Conservation (phyloP, 35 echinoderm and acorn worm species). For the Anneissia japonica region DNA sequence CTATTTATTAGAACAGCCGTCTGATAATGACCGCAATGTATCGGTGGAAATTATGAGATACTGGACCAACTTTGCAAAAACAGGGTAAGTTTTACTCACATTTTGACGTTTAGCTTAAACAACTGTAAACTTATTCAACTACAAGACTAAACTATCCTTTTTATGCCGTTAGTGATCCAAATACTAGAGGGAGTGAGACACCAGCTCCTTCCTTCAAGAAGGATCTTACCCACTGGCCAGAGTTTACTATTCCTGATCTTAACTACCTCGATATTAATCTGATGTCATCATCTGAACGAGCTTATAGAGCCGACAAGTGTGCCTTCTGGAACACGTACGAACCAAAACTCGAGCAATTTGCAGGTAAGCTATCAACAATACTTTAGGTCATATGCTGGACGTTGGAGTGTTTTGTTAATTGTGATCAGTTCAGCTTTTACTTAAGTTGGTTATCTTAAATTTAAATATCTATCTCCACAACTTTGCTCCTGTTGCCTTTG, state of each 20-base stretch:
- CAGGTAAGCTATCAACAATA: conserved; percentile 1
- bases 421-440: too few relatives aligned
- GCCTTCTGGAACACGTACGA: neutral
- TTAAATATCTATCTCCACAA: too few relatives aligned
- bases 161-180: neutral
- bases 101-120: too few relatives aligned
- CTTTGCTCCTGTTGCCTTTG: too few relatives aligned
- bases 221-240: neutral
- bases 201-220: neutral
- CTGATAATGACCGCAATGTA: conserved; percentile 10
- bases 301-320: neutral
- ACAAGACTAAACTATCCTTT: too few relatives aligned
- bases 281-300: neutral
- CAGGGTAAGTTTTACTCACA: conserved; percentile 22
- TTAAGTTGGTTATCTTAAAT: too few relatives aligned
- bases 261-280: neutral
- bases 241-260: neutral
- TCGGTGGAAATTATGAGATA: conserved; percentile 46
- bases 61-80: conserved; percentile 42
- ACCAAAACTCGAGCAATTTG: neutral
- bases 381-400: too few relatives aligned
- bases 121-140: too few relatives aligned
- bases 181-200: neutral
- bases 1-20: conserved; percentile 6
- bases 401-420: too few relatives aligned